Percentiles rank a stretch among this genome's conserved stretches.
Evolutionary conservation across 2,113 vertebrate species (phyloP).

Genomic region (Accipiter virgatus): DNA sequence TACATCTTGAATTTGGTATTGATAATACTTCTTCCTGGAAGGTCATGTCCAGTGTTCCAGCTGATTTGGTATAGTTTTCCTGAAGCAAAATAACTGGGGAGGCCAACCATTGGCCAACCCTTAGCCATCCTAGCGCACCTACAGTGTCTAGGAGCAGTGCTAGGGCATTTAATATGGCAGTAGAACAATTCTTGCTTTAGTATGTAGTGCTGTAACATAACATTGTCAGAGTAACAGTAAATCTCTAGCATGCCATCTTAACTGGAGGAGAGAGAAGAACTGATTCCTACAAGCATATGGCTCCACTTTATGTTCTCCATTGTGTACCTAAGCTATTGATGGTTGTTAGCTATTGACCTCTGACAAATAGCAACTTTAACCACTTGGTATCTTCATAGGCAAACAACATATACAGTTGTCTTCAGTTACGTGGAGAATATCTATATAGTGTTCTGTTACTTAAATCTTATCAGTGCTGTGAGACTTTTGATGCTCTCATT

Average conservation of each 20-base stretch:
- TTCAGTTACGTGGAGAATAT: background rate
- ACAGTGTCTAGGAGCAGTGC: background rate
- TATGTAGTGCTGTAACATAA: background rate
- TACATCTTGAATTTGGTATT: background rate
- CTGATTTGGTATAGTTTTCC: background rate
- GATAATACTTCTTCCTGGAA: background rate
- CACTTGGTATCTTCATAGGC: background rate
- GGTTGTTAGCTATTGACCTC: background rate
- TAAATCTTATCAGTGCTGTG: background rate
- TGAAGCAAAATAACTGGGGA: background rate
- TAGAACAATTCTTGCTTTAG: background rate
- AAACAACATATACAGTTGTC: background rate
- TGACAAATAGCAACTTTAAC: background rate
- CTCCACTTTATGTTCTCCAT: background rate
- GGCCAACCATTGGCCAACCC: background rate
- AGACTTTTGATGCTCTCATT: background rate
- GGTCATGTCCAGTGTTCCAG: fast-evolving
- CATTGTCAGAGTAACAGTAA: background rate
- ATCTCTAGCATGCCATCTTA: background rate
- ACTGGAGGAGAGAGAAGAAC: background rate
- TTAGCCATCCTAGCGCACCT: fast-evolving
- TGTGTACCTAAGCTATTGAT: background rate
- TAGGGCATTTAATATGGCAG: background rate
- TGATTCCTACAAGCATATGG: background rate
- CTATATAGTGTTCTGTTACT: background rate